Evolutionary conservation across 2,797 vertebrate species (phyloP).

Genomic region (Cebuella pygmaea): DNA sequence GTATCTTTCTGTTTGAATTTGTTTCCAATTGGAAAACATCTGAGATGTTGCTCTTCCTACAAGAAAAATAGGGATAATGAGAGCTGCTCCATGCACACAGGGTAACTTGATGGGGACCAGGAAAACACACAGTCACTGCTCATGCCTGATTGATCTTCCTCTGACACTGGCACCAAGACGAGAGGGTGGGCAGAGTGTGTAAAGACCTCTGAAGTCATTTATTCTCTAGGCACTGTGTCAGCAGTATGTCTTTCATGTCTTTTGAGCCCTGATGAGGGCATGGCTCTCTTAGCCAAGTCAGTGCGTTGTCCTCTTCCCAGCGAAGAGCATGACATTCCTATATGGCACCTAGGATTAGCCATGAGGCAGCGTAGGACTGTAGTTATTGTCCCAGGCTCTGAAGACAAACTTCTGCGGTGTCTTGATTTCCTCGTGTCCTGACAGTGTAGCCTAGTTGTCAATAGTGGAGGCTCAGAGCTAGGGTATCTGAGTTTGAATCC

Average conservation of each 20-base stretch:
- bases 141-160: neutral
- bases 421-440: neutral
- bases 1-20: neutral
- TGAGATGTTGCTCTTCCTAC: neutral
- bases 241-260: neutral
- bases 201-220: neutral
- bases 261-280: neutral
- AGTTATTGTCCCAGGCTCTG: neutral
- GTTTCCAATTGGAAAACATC: constrained; percentile 14
- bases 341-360: neutral
- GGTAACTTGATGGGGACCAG: neutral
- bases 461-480: neutral
- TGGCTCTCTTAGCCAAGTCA: neutral
- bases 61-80: neutral
- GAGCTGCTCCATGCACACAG: neutral
- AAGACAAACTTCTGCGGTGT: neutral
- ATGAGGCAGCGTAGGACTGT: neutral
- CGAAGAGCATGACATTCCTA: neutral
- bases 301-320: neutral
- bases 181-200: fast-evolving
- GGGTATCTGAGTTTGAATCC: neutral
- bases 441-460: neutral
- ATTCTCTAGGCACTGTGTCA: neutral
- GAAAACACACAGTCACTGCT: neutral
- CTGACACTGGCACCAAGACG: fast-evolving